Percentiles rank a stretch among this genome's conserved stretches.
phyloP scores from a whole-genome alignment of 2,797 vertebrate species.

The Sciurus carolinensis region DNA sequence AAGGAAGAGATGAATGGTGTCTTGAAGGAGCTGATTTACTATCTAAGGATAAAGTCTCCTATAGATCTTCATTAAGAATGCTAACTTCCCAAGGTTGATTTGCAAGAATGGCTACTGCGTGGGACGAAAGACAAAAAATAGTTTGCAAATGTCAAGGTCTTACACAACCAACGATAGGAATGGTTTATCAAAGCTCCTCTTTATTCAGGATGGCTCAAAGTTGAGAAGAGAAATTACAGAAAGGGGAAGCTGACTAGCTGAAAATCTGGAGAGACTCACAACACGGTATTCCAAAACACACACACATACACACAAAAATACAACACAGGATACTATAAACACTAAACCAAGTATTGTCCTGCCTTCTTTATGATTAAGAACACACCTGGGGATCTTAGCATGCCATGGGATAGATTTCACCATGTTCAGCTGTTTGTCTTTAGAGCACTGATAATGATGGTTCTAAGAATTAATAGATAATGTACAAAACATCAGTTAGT shows the following conservation, averaged over 20 bases:
- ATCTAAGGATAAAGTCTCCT: slow-evolving; percentile 77
- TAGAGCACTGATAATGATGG: neutral
- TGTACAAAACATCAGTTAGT: neutral
- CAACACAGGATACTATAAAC: neutral
- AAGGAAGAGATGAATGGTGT: slow-evolving; percentile 81
- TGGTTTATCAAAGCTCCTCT: slow-evolving; percentile 64
- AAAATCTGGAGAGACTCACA: neutral
- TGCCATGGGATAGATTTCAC: neutral
- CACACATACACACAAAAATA: neutral
- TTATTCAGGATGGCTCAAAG: slow-evolving; percentile 44
- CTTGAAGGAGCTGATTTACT: slow-evolving; percentile 83
- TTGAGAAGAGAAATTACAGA: neutral
- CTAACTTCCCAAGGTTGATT: slow-evolving; percentile 85
- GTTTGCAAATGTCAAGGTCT: slow-evolving; percentile 85
- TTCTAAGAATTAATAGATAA: neutral
- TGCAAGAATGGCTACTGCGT: slow-evolving; percentile 80
- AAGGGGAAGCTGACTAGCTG: neutral
- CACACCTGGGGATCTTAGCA: neutral
- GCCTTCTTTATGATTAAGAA: slow-evolving; percentile 46
- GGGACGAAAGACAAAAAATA: slow-evolving; percentile 80
- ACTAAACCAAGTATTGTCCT: neutral
- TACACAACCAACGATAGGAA: slow-evolving; percentile 65
- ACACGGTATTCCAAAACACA: neutral
- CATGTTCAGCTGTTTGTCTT: neutral
- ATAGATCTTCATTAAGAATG: slow-evolving; percentile 86